Conservation (phyloP, 2,797 vertebrate species). For the Erpetoichthys calabaricus region DNA sequence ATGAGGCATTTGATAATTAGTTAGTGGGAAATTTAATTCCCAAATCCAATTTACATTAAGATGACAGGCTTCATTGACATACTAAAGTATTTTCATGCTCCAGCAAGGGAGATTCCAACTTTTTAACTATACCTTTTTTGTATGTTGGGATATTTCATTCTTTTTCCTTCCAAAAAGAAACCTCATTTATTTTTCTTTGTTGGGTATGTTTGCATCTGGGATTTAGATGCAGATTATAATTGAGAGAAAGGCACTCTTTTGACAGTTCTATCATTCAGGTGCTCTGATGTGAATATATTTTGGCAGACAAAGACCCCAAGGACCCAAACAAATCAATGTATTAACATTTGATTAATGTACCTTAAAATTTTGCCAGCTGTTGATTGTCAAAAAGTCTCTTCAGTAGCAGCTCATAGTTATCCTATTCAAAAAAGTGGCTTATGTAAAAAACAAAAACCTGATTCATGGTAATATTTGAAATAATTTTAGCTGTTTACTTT, state of each 20-base stretch:
- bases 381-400: slow-evolving; percentile 24
- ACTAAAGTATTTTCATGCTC: slow-evolving; percentile 35
- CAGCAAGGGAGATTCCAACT: slow-evolving; percentile 13
- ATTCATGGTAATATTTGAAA: no score
- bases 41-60: slow-evolving; percentile 38
- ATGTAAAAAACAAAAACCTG: no score
- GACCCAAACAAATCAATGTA: slow-evolving; percentile 43
- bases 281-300: slow-evolving; percentile 44
- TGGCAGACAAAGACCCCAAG: slow-evolving; percentile 43
- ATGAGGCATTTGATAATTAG: slow-evolving; percentile 36
- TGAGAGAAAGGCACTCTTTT: slow-evolving; percentile 29
- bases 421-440: no score
- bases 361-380: slow-evolving; percentile 42
- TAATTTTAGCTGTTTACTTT: no score
- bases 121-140: slow-evolving; percentile 4
- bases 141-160: not conserved
- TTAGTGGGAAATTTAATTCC: slow-evolving; percentile 37
- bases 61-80: slow-evolving; percentile 41
- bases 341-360: slow-evolving; percentile 53
- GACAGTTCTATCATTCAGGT: slow-evolving; percentile 40
- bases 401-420: no score
- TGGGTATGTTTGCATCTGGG: slow-evolving; percentile 18
- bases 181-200: slow-evolving; percentile 22
- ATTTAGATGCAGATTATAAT: slow-evolving; percentile 11
- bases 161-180: slow-evolving; percentile 12